Base-by-base conservation (phyloP, 2,888 invertebrate species). In the Xanthorhoe designata region DNA sequence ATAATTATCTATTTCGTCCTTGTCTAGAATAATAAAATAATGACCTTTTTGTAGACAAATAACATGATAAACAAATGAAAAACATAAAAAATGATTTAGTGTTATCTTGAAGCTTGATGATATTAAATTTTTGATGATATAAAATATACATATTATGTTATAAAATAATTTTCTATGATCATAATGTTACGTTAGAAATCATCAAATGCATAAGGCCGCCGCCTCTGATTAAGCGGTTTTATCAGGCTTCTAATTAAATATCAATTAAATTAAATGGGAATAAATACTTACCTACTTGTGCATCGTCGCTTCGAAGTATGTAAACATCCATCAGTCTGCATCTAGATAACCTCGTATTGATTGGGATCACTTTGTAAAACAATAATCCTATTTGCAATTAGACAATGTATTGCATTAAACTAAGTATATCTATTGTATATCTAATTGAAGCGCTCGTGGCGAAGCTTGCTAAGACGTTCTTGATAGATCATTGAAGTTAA, bases 341-440 rank as follows among this genome's bases (percentile, higher is more conserved):
- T 42, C n/a, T 42, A 42, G 54, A 54, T 54, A 54, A 24, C 47
- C 29, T 49, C 15, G 10, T 13, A 6, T 29, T 29, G 62, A 65
- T 65, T 56, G 13, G 19, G 49, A 60, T 56, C 55, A 56, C 38
- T 8, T 13, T 38, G 38, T 38, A 10, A 10, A 38, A 10, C 38
- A 38, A 38, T 38, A 38, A 38, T 38, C 38, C 38, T 38, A 10
- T 38, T 32, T 32, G 32, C 38, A 38, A 38, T 38, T 10, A 10
- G 38, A 38, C 38, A 38, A 38, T 38, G 1, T 35, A 6, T 9
- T 35, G 24, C 24, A 24, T 35, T 6, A 35, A 35, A 2, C 8
- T 35, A 5, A 35, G 35, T 35, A 7, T 6, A 9, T 35, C 1
- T 35, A n/a, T n/a, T n/a, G n/a, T n/a, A n/a, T n/a, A n/a, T n/a